These are phyloP conservation scores for Auanema freiburgensis DNA, from an alignment of 2,888 invertebrate genomes.

Conservation along the genomic window DNA sequence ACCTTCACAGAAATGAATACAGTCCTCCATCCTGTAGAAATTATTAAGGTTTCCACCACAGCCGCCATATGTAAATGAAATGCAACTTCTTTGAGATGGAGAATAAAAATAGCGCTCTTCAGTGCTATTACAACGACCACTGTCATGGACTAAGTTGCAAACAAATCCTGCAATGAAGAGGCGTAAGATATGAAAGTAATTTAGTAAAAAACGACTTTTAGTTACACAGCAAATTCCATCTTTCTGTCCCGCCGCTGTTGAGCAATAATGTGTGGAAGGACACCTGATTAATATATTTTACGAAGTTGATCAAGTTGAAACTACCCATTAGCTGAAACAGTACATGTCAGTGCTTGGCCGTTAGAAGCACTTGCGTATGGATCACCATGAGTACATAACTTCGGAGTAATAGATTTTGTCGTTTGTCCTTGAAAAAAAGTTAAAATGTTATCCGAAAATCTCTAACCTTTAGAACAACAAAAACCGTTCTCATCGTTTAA, in stretches of 20 bases:
- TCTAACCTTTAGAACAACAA: constrained; percentile 44
- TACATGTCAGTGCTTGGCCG: constrained; percentile 42
- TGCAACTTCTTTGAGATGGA: constrained; percentile 34
- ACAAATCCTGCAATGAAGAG: constrained; percentile 39
- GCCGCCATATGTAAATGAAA: constrained; percentile 53
- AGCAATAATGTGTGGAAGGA: constrained; percentile 54
- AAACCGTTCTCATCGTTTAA: constrained; percentile 42
- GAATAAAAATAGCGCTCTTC: constrained; percentile 49
- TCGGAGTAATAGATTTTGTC: not conserved
- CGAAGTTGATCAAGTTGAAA: not conserved
- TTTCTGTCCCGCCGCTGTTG: constrained; percentile 37
- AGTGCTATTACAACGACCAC: constrained; percentile 42
- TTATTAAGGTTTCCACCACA: constrained; percentile 60
- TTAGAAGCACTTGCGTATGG: constrained; percentile 42
- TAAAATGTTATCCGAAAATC: not conserved
- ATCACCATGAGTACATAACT: constrained; percentile 47
- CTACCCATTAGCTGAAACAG: constrained; percentile 29
- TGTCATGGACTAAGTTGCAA: constrained; percentile 44
- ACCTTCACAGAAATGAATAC: constrained; percentile 44
- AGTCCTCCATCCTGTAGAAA: constrained; percentile 48
- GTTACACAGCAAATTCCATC: constrained; percentile 55
- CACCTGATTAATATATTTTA: constrained; percentile 26
- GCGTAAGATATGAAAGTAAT: too few relatives aligned
- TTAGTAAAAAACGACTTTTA: constrained; percentile 30
- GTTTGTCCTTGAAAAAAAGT: not conserved